Evolutionary conservation across 2,113 vertebrate species (phyloP).

Genomic region (Xiphorhynchus elegans): DNA sequence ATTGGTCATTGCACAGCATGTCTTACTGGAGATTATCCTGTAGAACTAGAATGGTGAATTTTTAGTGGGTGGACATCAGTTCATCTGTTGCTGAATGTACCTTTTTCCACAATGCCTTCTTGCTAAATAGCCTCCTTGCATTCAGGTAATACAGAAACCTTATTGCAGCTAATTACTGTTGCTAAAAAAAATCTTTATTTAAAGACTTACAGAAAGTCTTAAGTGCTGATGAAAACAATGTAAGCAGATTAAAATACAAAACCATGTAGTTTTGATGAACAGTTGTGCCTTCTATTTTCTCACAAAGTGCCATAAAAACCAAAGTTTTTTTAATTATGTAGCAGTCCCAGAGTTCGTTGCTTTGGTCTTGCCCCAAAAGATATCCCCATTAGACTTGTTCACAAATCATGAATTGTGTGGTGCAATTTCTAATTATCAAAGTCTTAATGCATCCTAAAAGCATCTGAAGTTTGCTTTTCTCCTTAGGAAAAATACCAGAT

Average conservation of each 20-base stretch:
- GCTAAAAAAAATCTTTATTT: background rate
- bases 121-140: background rate
- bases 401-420: background rate
- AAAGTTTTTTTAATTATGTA: conserved; percentile 47
- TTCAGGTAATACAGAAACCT: background rate
- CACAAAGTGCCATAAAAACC: conserved; percentile 7
- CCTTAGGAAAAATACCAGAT: background rate
- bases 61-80: background rate
- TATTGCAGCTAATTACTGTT: background rate
- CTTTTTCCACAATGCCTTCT: conserved; percentile 7
- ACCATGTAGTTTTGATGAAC: conserved; percentile 13
- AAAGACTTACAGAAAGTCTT: background rate
- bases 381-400: background rate
- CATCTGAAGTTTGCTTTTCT: conserved; percentile 3
- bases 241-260: conserved; percentile 26
- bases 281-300: conserved; percentile 24
- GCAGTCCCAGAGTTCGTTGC: background rate
- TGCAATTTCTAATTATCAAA: conserved; percentile 7
- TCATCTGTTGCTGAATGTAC: background rate
- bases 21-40: conserved; percentile 93
- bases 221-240: background rate
- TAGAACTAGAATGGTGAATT: conserved; percentile 92
- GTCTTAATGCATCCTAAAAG: background rate
- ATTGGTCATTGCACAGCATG: conserved; percentile 92
- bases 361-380: background rate